Percentiles rank a stretch among this genome's conserved stretches.
These are phyloP conservation scores for Goniozus legneri DNA, from an alignment of 1,140 invertebrate species.

Conservation along the genomic window DNA sequence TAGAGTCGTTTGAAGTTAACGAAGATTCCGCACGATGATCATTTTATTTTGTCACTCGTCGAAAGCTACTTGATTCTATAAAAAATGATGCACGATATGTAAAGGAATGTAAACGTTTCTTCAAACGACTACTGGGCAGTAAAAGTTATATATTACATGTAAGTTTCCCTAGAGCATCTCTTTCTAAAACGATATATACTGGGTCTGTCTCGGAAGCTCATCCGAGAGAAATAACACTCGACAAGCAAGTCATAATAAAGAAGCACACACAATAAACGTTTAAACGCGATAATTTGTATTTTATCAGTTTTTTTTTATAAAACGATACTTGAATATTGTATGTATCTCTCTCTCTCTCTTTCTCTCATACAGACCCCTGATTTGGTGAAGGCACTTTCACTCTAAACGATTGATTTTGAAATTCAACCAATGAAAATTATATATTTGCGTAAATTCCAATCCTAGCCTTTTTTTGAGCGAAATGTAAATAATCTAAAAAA, in stretches of 20 bases:
- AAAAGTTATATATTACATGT: conserved; percentile 29
- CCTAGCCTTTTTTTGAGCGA: conserved; percentile 22
- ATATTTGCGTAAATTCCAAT: too few species aligned
- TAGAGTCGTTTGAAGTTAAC: conserved; percentile 34
- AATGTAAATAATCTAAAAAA: conserved; percentile 13
- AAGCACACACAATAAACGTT: neutral
- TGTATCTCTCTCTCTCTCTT: conserved; percentile 8
- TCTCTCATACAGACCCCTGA: conserved; percentile 26
- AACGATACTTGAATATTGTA: too few species aligned
- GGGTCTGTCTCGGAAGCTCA: conserved; percentile 12
- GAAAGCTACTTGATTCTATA: neutral
- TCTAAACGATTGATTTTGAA: conserved; percentile 17
- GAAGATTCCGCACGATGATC: conserved; percentile 18
- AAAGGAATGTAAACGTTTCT: conserved; percentile 26
- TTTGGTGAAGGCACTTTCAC: conserved; percentile 44
- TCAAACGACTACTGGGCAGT: conserved; percentile 34
- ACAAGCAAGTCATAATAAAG: neutral
- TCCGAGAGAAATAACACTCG: conserved; percentile 14
- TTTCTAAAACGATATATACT: conserved; percentile 23
- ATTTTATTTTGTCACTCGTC: neutral
- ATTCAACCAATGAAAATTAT: conserved; percentile 24
- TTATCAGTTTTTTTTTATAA: too few species aligned
- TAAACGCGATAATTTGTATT: too few species aligned
- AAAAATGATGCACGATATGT: conserved; percentile 6
- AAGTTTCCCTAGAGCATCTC: conserved; percentile 22